These are phyloP conservation scores for Punctoribates punctum DNA, from an alignment of 2,888 invertebrate genomes.

Conservation along the genomic window DNA sequence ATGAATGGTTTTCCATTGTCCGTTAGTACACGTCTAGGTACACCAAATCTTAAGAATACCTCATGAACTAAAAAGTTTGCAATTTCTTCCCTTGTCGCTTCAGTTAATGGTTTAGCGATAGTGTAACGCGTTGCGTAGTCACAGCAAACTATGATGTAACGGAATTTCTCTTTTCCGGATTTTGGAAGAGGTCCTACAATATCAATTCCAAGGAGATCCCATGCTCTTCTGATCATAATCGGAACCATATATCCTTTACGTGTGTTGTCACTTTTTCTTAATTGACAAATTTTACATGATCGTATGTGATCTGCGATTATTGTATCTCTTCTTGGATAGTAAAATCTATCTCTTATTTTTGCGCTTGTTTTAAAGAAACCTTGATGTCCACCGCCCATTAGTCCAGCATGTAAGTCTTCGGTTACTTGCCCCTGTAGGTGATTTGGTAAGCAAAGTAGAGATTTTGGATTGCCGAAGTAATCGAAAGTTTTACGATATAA, in stretches of 20 bases:
- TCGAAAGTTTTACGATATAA: neutral
- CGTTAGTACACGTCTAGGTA: neutral
- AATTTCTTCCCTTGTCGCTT: neutral
- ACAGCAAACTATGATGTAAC: neutral
- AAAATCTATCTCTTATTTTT: neutral
- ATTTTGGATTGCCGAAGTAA: neutral
- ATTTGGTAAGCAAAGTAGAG: neutral
- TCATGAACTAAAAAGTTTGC: neutral
- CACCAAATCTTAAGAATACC: neutral
- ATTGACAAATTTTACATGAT: neutral
- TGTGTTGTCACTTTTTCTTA: neutral
- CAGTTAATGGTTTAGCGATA: neutral
- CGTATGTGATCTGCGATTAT: neutral
- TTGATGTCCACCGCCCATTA: neutral
- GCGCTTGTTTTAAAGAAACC: neutral
- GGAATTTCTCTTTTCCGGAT: neutral
- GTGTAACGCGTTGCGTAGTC: neutral
- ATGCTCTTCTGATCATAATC: neutral
- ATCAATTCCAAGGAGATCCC: neutral
- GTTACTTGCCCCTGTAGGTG: neutral
- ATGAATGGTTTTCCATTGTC: neutral
- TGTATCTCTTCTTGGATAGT: neutral
- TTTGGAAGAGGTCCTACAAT: neutral
- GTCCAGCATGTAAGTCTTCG: neutral
- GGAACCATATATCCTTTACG: neutral